These are phyloP conservation scores for Neoitamus cyanurus DNA, from an alignment of 2,888 invertebrate species.

Conservation along the genomic window DNA sequence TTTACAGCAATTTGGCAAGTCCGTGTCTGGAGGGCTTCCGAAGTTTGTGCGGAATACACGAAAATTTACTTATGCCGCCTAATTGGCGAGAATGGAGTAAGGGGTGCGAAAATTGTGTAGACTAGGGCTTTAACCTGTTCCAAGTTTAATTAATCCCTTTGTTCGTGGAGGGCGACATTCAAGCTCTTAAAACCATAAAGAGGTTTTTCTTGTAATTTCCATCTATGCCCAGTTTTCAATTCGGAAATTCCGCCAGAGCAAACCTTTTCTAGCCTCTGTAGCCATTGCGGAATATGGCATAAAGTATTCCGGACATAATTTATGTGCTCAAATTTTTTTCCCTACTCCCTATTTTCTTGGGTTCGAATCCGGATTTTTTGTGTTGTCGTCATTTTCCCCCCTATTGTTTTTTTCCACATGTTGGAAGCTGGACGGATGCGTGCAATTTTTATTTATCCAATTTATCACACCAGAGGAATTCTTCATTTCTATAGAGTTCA, in stretches of 20 bases:
- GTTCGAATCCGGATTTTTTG: neutral
- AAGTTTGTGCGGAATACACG: neutral
- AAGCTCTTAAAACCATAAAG: neutral
- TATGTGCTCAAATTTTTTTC: slow-evolving; percentile 16
- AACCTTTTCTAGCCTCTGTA: neutral
- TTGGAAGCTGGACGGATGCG: neutral
- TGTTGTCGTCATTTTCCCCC: neutral
- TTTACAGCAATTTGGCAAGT: slow-evolving; percentile 9
- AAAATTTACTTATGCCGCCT: slow-evolving; percentile 19
- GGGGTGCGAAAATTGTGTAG: neutral
- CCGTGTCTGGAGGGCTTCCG: neutral
- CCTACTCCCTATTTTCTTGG: neutral
- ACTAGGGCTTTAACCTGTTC: neutral
- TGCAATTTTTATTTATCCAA: slow-evolving; percentile 23
- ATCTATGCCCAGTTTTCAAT: neutral
- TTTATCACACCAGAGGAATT: slow-evolving; percentile 30
- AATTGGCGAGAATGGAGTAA: neutral
- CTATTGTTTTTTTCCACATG: slow-evolving; percentile 25
- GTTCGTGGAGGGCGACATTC: neutral
- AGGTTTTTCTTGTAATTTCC: neutral
- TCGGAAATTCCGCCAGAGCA: slow-evolving; percentile 1
- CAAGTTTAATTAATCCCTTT: slow-evolving; percentile 12
- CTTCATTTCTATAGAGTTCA: slow-evolving; percentile 3
- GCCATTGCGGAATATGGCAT: neutral
- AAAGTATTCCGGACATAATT: slow-evolving; percentile 28